Evolutionary conservation across 2,797 vertebrate genomes (phyloP), one percentile per base, ranked within the genome.

Genomic region (Capromys pilorides): DNA sequence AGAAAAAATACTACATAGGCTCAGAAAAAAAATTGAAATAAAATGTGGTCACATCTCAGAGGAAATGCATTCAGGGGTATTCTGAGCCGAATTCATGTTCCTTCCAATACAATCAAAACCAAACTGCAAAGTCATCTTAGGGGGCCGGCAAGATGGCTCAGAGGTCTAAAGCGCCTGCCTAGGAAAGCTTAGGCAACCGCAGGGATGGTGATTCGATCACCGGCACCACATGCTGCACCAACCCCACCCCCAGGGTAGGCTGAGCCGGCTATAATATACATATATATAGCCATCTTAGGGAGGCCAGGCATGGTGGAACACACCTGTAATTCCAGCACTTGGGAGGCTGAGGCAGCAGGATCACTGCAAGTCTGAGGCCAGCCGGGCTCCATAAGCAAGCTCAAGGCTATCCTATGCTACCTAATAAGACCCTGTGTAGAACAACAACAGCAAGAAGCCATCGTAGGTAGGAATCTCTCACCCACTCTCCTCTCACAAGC

Each of bases 31-130:
- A 61, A 24, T 33, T 62, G 24, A 41, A 54, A 80, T 41, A 62
- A 88, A 88, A 87, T 45, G 24, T 79, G 88, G 31, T 92, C 59
- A 49, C 49, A 61, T 69, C 51, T 92, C 49, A 64, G 91, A 82
- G 45, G 51, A 90, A 83, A 93, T 36, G 16, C 31, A 9, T 33
- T 51, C 64, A 18, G 41, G 64, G 26, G 33, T 87, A 87, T 66
- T 86, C 39, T 59, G 81, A 91, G 64, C 64, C 78, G 77, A 61
- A 51, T 39, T 61, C 62, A 41, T 14, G 78, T 66, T 93, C 82
- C 82, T 73, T 66, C 88, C 51, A 77, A 24, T 5, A 13, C 57
- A 91, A 90, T 90, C 21, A 90, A 33, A 93, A 93, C 45, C 16
- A 51, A 49, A 86, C 62, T 28, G 21, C 77, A 86, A 75, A 77